These are phyloP conservation scores for Cyrtodaria siliqua DNA, from an alignment of 2,888 invertebrate genomes.

Conservation along the genomic window DNA sequence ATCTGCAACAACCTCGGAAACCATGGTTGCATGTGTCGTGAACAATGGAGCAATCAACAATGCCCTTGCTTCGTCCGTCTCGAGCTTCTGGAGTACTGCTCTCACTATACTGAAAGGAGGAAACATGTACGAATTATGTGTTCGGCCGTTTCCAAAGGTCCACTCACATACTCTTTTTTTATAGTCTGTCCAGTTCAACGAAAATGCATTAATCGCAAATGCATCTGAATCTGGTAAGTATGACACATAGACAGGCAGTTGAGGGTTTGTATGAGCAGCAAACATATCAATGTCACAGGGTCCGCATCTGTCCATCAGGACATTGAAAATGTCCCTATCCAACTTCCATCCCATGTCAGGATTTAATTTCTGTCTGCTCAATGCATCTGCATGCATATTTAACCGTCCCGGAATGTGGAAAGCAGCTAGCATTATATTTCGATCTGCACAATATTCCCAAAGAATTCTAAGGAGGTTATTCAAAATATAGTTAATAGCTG, in stretches of 20 bases:
- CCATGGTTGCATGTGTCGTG: slow-evolving; percentile 21
- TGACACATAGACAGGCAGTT: no score
- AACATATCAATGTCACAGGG: no score
- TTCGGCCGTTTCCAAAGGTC: no score
- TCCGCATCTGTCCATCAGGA: background rate
- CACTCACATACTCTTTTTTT: no score
- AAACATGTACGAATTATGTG: slow-evolving; percentile 12
- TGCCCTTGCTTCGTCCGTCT: slow-evolving; percentile 1
- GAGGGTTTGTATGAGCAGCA: no score
- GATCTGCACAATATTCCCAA: slow-evolving; percentile 21
- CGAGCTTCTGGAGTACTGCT: slow-evolving; percentile 10
- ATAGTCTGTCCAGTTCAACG: background rate
- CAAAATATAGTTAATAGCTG: slow-evolving; percentile 30
- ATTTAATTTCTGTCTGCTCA: slow-evolving; percentile 22
- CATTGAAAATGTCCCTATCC: background rate
- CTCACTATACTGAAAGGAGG: slow-evolving; percentile 12
- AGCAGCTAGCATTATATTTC: slow-evolving; percentile 29
- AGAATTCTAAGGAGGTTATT: slow-evolving; percentile 26
- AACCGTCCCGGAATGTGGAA: slow-evolving; percentile 27
- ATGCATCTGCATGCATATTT: slow-evolving; percentile 32
- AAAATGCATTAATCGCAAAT: no score
- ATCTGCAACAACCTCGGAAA: slow-evolving; percentile 8
- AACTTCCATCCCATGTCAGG: slow-evolving; percentile 28
- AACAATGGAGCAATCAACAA: slow-evolving; percentile 15
- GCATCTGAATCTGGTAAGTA: no score